Evolutionary conservation across 1,140 invertebrate species (phyloP), one percentile per base, ranked within the genome.

Genomic region (Sitophilus oryzae): DNA sequence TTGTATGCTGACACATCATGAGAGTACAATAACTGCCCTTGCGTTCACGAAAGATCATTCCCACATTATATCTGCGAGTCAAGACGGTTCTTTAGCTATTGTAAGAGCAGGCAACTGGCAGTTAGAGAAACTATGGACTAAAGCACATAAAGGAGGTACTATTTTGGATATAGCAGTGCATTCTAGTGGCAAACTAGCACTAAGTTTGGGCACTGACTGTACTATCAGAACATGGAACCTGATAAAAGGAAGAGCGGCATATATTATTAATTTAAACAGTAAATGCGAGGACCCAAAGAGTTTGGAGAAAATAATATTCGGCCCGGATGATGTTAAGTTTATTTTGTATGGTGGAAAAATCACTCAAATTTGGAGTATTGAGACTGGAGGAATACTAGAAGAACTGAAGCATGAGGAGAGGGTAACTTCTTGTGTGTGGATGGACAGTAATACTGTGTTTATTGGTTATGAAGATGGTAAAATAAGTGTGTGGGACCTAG

Each of bases 211-310:
- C 14, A 81, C 80, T 50, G 93, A 96, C 72, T 83, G 82, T 52
- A 85, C 86, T 2, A 72, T 97, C 15, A 77, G 86, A 62, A 95
- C 92, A 1, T 98, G 94, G 94, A 95, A 98, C 77, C 74, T 97
- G 52, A 76, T 97, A 0, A 95, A 93, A 74, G 93, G 93, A 0
- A 78, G 90, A 60, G 81, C 81, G 66, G 91, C 92, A 2, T 97
- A 89, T 70, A 84, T 87, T 1, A 92, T 86, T 2, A 95, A 96
- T 71, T 72, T 96, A 18, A 75, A 78, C 15, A 82, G 76, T 40
- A 84, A 82, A 66, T 68, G 80, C 73, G 71, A 75, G 68, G 61
- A 76, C 63, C 67, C 79, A 66, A 71, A 73, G 65, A 63, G 66
- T 71, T 64, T 81, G 67, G 61, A 77, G 70, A 56, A 80, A 71